These are phyloP conservation scores for Albula glossodonta DNA, from an alignment of 2,113 vertebrate species.

Conservation along the genomic window DNA sequence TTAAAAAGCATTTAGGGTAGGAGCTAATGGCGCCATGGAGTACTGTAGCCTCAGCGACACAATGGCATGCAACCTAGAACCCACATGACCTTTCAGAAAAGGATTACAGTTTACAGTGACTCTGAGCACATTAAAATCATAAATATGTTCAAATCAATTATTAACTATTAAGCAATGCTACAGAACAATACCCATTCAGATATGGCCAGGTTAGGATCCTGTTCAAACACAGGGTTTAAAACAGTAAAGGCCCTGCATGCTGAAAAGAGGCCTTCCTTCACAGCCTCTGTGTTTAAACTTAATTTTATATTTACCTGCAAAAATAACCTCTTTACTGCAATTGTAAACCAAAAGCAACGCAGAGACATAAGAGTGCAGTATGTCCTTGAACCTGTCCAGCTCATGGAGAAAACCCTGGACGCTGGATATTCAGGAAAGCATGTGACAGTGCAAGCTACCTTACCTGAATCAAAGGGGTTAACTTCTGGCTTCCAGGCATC, in stretches of 20 bases:
- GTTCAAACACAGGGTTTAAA: background rate
- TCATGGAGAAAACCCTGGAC: background rate
- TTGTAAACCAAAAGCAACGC: background rate
- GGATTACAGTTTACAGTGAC: background rate
- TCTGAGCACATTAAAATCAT: background rate
- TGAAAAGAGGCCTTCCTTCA: background rate
- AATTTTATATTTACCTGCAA: background rate
- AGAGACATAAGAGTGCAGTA: background rate
- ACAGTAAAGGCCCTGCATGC: background rate
- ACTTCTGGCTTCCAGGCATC: conserved; percentile 74
- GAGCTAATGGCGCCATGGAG: background rate
- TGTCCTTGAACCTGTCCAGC: background rate
- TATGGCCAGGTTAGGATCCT: background rate
- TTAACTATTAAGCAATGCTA: background rate
- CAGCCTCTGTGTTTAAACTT: background rate
- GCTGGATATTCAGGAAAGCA: background rate
- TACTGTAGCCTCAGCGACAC: background rate
- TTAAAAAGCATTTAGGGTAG: no score
- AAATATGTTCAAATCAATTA: background rate
- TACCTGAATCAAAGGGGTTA: conserved; percentile 81
- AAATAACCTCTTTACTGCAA: background rate
- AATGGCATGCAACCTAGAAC: background rate
- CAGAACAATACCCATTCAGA: background rate
- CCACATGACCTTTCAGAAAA: background rate
- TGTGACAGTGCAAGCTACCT: conserved; percentile 36